A percentile compares a stretch with the other conserved stretches of the same genome.
phyloP scores from a whole-genome alignment of 2,888 invertebrate species.

The Loripinus fragilis region DNA sequence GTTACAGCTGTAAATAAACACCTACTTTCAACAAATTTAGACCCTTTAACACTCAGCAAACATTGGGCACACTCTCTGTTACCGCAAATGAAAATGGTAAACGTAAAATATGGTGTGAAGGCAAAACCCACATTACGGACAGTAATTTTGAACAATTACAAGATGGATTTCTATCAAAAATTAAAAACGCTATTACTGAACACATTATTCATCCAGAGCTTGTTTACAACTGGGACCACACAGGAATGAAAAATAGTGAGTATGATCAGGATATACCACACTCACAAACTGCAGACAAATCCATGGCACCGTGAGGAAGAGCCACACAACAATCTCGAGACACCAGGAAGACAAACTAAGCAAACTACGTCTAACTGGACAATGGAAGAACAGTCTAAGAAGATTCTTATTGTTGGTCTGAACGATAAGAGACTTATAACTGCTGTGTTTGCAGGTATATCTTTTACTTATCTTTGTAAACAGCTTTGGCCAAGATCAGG shows the following conservation, averaged over 20 bases:
- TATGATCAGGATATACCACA: no score
- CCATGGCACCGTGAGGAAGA: no score
- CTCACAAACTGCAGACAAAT: no score
- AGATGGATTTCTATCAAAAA: not conserved
- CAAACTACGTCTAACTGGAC: not conserved
- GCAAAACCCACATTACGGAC: no score
- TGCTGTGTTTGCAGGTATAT: not conserved
- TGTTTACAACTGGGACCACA: not conserved
- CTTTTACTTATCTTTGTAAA: no score
- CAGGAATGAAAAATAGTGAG: no score
- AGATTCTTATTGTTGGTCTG: not conserved
- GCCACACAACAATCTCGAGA: no score
- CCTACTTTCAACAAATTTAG: not conserved
- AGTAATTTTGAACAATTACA: no score
- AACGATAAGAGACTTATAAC: not conserved
- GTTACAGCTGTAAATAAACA: not conserved
- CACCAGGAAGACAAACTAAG: no score
- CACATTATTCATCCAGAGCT: not conserved
- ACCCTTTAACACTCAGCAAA: not conserved
- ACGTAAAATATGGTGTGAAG: not conserved
- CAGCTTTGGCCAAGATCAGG: no score
- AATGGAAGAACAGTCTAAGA: not conserved
- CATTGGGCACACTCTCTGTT: slow-evolving; percentile 3
- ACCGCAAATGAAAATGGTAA: not conserved
- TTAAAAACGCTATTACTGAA: not conserved